These are phyloP conservation scores for Australoheros facetus DNA, from an alignment of 2,797 vertebrate species.

Conservation along the genomic window DNA sequence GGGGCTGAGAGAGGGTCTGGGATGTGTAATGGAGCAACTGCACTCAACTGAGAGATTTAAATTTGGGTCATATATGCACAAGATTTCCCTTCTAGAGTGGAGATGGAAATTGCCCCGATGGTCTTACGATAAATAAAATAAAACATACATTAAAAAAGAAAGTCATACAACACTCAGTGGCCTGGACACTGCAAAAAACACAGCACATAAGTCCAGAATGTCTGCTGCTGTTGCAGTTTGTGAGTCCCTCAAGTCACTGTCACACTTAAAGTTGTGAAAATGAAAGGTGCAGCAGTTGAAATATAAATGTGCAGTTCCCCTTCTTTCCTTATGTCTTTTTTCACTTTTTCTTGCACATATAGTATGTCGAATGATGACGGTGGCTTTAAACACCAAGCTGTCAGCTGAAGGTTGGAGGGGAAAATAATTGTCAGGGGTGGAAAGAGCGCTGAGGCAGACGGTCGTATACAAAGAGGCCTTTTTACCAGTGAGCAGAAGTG, in stretches of 20 bases:
- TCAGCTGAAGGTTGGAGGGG: slow-evolving; percentile 62
- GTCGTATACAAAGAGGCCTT: slow-evolving; percentile 74
- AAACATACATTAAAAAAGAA: slow-evolving; percentile 4
- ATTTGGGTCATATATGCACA: slow-evolving; percentile 14
- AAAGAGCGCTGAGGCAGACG: slow-evolving; percentile 45
- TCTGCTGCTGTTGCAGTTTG: neutral
- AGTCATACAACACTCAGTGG: slow-evolving; percentile 27
- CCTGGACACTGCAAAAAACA: slow-evolving; percentile 7
- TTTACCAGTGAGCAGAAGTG: slow-evolving; percentile 58
- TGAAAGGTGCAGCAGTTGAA: slow-evolving; percentile 55
- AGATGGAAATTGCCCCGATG: slow-evolving; percentile 34
- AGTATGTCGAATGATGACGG: slow-evolving; percentile 45
- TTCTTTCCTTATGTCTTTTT: slow-evolving; percentile 10
- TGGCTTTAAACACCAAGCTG: slow-evolving; percentile 45
- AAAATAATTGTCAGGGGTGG: slow-evolving; percentile 71
- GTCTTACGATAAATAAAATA: slow-evolving; percentile 30
- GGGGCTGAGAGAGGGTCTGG: neutral
- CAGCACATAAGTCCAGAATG: neutral
- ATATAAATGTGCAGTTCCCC: slow-evolving; percentile 36
- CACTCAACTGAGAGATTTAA: slow-evolving; percentile 27
- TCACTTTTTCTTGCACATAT: slow-evolving; percentile 5
- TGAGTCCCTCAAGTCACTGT: neutral
- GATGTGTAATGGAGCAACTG: slow-evolving; percentile 54
- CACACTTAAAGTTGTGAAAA: slow-evolving; percentile 4
- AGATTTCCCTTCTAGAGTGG: slow-evolving; percentile 35